These are phyloP conservation scores for Tupaia chinensis DNA, from an alignment of 2,113 vertebrate species.

Conservation along the genomic window DNA sequence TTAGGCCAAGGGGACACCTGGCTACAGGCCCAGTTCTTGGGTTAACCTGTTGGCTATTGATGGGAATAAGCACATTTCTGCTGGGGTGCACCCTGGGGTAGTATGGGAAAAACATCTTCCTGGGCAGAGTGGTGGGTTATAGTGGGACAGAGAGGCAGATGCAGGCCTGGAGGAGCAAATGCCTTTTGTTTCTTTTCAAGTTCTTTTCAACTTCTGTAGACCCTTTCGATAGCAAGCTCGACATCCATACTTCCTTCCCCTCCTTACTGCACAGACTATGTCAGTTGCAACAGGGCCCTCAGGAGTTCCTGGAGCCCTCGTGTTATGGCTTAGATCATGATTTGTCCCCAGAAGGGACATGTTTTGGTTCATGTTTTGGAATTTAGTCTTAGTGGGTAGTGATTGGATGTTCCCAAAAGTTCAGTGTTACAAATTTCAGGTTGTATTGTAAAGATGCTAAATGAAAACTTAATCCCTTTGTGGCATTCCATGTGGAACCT, in stretches of 20 bases:
- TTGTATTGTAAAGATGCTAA: too few species aligned
- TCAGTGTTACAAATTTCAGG: too few species aligned
- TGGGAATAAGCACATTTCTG: background rate
- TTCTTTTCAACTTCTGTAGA: background rate
- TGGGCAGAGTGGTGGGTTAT: background rate
- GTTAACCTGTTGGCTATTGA: rapidly evolving
- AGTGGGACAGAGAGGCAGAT: rapidly evolving
- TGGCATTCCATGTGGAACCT: too few species aligned
- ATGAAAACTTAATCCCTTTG: too few species aligned
- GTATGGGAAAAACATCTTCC: background rate
- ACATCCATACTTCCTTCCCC: background rate
- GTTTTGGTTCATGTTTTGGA: too few species aligned
- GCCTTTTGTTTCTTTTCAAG: background rate
- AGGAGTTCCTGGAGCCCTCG: background rate
- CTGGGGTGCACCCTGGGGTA: background rate
- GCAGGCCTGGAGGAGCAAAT: background rate
- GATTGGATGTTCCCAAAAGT: too few species aligned
- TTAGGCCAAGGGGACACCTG: background rate
- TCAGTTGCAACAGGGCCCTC: background rate
- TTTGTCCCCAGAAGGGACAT: too few species aligned
- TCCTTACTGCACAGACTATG: too few species aligned
- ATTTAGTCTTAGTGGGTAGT: too few species aligned
- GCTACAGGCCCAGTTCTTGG: rapidly evolving
- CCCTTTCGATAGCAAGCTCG: too few species aligned
- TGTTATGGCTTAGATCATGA: too few species aligned